These are phyloP conservation scores for Medauroidea extradentata DNA, from an alignment of 1,140 invertebrate genomes.

Conservation along the genomic window DNA sequence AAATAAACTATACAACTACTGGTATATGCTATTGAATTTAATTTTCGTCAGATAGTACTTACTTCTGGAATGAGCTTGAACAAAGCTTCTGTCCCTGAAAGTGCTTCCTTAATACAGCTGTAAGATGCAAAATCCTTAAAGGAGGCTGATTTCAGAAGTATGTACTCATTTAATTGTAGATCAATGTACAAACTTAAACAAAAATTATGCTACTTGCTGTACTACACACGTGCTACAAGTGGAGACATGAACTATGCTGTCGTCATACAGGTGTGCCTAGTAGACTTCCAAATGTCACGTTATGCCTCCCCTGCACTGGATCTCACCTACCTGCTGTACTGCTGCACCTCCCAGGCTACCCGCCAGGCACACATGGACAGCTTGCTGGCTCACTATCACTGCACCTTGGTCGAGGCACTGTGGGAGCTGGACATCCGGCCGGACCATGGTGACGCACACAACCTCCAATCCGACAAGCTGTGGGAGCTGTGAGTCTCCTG, in stretches of 20 bases:
- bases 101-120: too few relatives aligned
- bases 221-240: background rate
- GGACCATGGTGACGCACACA: too few relatives aligned
- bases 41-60: too few relatives aligned
- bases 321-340: conserved; percentile 12
- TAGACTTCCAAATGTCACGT: conserved; percentile 13
- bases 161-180: too few relatives aligned
- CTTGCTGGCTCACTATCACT: conserved; percentile 2
- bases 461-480: background rate
- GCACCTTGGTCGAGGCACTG: background rate
- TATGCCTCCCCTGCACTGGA: conserved; percentile 10
- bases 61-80: too few relatives aligned
- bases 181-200: too few relatives aligned
- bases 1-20: too few relatives aligned
- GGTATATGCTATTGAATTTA: too few relatives aligned
- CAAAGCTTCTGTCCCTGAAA: too few relatives aligned
- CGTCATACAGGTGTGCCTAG: background rate
- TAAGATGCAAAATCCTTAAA: too few relatives aligned
- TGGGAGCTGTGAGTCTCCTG: background rate
- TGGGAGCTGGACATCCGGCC: background rate
- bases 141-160: too few relatives aligned
- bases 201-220: too few relatives aligned
- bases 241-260: background rate
- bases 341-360: conserved; percentile 1
- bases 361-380: background rate